Evolutionary conservation across 2,888 invertebrate genomes (phyloP).

Genomic region (Latheticus oryzae): DNA sequence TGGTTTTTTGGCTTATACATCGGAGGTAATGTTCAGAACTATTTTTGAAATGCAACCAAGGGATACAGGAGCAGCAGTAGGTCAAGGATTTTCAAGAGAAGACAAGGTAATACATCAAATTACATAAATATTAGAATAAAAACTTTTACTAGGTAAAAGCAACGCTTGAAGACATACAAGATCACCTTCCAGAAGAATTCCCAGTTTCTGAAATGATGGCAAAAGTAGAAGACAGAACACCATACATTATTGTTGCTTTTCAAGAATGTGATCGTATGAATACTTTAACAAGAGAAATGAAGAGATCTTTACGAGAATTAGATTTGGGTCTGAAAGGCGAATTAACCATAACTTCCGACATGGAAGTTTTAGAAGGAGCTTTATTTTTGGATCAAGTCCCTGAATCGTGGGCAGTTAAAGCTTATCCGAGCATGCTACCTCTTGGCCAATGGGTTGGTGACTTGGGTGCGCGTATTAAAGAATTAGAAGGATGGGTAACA

Average conservation of each 20-base stretch:
- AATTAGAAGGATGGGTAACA: conserved; percentile 87
- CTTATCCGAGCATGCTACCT: conserved; percentile 88
- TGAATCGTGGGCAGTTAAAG: conserved; percentile 83
- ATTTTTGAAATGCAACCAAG: conserved; percentile 92
- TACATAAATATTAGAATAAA: conserved; percentile 12
- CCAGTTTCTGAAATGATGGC: conserved; percentile 87
- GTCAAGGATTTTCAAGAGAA: conserved; percentile 79
- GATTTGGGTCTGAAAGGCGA: conserved; percentile 73
- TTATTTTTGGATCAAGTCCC: conserved; percentile 94
- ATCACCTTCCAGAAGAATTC: conserved; percentile 90
- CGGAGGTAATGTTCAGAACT: conserved; percentile 85
- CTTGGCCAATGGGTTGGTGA: conserved; percentile 89
- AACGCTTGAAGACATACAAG: conserved; percentile 86
- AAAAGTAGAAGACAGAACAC: conserved; percentile 89
- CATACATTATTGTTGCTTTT: conserved; percentile 90
- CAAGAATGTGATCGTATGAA: conserved; percentile 98
- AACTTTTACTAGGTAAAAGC: conserved; percentile 71
- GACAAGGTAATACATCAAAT: conserved; percentile 71
- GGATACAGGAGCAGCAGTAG: conserved; percentile 79
- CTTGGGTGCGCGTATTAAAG: conserved; percentile 80
- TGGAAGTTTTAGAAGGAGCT: conserved; percentile 88
- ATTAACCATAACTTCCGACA: conserved; percentile 89
- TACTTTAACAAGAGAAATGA: conserved; percentile 82
- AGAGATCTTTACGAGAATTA: conserved; percentile 82
- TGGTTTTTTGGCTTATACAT: conserved; percentile 88